These are phyloP conservation scores for Olivierus martensii DNA, from an alignment of 1,140 invertebrate species.

Conservation along the genomic window DNA sequence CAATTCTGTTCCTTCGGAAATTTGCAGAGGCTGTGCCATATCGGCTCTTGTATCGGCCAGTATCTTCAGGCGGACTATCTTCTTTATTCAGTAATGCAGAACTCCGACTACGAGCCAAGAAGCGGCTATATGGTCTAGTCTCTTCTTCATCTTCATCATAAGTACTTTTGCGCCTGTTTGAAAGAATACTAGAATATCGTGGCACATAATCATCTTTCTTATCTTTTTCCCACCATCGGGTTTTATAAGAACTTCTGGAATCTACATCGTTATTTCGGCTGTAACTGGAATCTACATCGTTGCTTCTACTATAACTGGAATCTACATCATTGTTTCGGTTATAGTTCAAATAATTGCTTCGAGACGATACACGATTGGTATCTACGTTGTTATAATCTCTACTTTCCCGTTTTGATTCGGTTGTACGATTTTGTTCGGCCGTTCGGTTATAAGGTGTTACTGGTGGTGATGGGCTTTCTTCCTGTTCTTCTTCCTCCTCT, in stretches of 20 bases:
- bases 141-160: constrained; percentile 12
- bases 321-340: not conserved
- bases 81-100: constrained; percentile 1
- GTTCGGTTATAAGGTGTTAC: no score
- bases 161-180: constrained; percentile 2
- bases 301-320: no score
- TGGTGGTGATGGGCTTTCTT: not conserved
- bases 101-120: not conserved
- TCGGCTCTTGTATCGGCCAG: not conserved
- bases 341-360: not conserved
- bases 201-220: not conserved
- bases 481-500: not conserved
- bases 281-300: not conserved
- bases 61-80: constrained; percentile 2
- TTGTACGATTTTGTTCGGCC: no score
- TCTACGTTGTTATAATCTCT: not conserved
- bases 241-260: not conserved
- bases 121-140: not conserved
- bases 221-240: not conserved
- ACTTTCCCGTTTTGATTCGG: no score
- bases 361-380: not conserved
- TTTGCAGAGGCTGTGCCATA: not conserved
- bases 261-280: not conserved
- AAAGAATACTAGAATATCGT: not conserved
- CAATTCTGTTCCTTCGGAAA: constrained; percentile 5